These are phyloP conservation scores for Mythimna ferrago DNA, from an alignment of 2,888 invertebrate species.

Conservation along the genomic window DNA sequence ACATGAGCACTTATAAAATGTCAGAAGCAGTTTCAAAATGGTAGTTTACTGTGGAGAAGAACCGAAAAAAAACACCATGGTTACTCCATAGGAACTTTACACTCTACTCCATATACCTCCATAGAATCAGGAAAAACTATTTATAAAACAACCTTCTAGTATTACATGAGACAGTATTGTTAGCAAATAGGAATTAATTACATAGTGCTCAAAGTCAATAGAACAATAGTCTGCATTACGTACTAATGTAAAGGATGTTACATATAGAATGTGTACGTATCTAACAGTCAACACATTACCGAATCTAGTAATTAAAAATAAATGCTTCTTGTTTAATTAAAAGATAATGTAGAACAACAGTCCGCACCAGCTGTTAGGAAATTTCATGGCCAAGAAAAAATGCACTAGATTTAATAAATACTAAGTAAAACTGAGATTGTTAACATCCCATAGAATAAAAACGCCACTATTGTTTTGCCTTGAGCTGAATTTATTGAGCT, in stretches of 20 bases:
- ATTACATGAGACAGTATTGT: conserved; percentile 20
- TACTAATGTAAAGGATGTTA: conserved; percentile 17
- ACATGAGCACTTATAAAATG: too few species aligned
- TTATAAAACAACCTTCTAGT: conserved; percentile 32
- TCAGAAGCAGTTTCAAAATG: too few species aligned
- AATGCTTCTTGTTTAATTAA: conserved; percentile 1
- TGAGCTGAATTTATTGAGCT: background rate
- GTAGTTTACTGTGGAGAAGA: too few species aligned
- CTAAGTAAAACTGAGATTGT: background rate
- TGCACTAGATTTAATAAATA: background rate
- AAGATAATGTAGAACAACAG: background rate
- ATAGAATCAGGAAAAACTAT: conserved; percentile 5
- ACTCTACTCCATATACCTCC: too few species aligned
- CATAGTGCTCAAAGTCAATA: conserved; percentile 37
- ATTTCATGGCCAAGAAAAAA: background rate
- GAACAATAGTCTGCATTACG: conserved; percentile 40
- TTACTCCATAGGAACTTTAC: too few species aligned
- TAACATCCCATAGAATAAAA: background rate
- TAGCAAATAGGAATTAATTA: conserved; percentile 43
- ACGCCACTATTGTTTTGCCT: background rate
- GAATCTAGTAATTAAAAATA: background rate
- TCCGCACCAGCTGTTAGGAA: background rate
- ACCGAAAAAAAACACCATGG: too few species aligned
- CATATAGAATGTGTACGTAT: conserved; percentile 20
- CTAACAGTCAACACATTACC: background rate